Conservation (phyloP, 2,888 invertebrate genomes). For the Isoperla grammatica region DNA sequence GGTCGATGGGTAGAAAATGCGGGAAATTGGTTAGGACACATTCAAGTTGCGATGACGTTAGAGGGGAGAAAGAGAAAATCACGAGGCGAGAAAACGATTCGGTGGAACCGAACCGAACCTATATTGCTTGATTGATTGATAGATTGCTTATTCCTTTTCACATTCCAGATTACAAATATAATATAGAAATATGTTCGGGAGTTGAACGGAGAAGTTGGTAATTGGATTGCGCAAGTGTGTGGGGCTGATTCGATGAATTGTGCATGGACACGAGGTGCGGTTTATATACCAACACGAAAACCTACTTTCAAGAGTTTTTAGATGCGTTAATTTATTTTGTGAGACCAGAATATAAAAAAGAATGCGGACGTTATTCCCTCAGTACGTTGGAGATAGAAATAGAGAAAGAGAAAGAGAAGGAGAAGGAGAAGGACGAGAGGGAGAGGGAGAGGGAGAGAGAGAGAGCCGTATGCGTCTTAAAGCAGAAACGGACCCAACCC, state of each 20-base stretch:
- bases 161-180: too few relatives aligned
- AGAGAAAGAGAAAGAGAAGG: too few relatives aligned
- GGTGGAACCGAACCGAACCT: neutral
- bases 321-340: conserved; percentile 8
- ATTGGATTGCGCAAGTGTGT: neutral
- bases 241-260: neutral
- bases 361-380: neutral
- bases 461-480: too few relatives aligned
- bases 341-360: neutral
- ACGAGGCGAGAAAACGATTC: neutral
- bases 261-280: neutral
- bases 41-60: conserved; percentile 5
- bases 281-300: conserved; percentile 11
- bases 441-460: too few relatives aligned
- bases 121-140: neutral
- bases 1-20: conserved; percentile 11
- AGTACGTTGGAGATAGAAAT: too few relatives aligned
- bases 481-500: neutral
- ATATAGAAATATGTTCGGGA: too few relatives aligned
- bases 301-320: neutral
- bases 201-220: neutral
- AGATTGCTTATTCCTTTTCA: neutral
- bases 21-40: conserved; percentile 17
- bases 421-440: too few relatives aligned
- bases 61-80: neutral